A percentile compares a stretch with the other conserved stretches of the same genome.
Conservation (phyloP, 2,797 vertebrate genomes). For the Rhinoraja longicauda region DNA sequence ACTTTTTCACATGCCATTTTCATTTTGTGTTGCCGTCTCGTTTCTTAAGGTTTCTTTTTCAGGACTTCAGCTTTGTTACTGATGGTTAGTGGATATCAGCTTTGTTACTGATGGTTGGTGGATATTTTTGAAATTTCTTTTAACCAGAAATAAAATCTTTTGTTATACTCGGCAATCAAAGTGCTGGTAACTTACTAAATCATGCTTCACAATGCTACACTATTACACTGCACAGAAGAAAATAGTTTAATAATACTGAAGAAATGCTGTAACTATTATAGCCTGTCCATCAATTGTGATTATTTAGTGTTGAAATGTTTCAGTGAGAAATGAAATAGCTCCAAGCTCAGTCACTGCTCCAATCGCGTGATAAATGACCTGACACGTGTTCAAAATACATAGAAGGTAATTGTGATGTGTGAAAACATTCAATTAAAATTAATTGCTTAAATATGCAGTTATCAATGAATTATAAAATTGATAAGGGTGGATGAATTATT, state of each 20-base stretch:
- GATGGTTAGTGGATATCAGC: background rate
- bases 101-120: background rate
- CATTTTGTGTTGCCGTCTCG: background rate
- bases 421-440: background rate
- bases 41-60: background rate
- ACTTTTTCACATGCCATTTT: slow-evolving; percentile 12
- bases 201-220: background rate
- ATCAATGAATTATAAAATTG: background rate
- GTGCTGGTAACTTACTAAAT: slow-evolving; percentile 2
- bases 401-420: background rate
- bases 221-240: background rate
- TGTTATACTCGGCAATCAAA: background rate
- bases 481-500: background rate
- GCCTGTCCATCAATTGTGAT: background rate
- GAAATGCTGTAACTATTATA: background rate
- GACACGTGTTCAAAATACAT: background rate
- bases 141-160: slow-evolving; percentile 16
- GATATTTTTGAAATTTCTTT: background rate
- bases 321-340: background rate
- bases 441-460: background rate
- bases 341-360: background rate
- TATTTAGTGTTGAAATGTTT: slow-evolving; percentile 14
- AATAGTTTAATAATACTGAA: slow-evolving; percentile 4
- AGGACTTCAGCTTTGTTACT: too few species aligned
- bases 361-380: background rate